Percentiles rank a stretch among this genome's conserved stretches.
Evolutionary conservation across 2,113 vertebrate genomes (phyloP).

Genomic region (Pollimyrus isidori): DNA sequence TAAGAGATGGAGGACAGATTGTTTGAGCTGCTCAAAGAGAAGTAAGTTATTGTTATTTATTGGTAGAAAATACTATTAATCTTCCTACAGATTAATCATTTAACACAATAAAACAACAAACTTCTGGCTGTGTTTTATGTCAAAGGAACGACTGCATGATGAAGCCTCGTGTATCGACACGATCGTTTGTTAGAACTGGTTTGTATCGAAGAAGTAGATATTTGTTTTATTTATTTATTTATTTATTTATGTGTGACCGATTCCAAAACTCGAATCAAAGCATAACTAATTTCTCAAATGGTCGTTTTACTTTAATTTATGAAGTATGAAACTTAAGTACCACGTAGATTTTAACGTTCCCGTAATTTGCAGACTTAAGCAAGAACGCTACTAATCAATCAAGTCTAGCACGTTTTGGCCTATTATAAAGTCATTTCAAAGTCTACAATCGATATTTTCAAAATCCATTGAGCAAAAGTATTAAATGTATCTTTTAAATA

Average conservation of each 20-base stretch:
- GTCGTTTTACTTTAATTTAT: not conserved
- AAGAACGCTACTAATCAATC: not conserved
- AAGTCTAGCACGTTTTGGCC: not conserved
- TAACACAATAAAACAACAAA: slow-evolving; percentile 73
- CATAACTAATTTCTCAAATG: not conserved
- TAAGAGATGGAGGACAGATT: slow-evolving; percentile 65
- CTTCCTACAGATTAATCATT: slow-evolving; percentile 64
- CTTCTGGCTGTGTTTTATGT: not conserved
- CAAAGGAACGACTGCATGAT: not conserved
- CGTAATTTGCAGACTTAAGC: not conserved
- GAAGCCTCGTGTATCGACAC: not conserved
- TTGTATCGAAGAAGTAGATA: not conserved
- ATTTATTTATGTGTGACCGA: not conserved
- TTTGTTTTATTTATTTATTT: not conserved
- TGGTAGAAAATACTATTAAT: slow-evolving; percentile 58
- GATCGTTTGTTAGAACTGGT: not conserved
- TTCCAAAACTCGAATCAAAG: not conserved
- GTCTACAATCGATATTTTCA: not conserved
- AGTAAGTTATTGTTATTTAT: slow-evolving; percentile 99
- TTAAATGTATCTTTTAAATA: not conserved
- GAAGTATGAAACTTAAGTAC: not conserved
- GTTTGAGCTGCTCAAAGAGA: slow-evolving; percentile 73
- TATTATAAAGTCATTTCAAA: not conserved
- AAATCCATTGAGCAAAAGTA: not conserved
- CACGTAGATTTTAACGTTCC: not conserved